phyloP scores from a whole-genome alignment of 2,113 vertebrate species.

The Tragelaphus imberbis region DNA sequence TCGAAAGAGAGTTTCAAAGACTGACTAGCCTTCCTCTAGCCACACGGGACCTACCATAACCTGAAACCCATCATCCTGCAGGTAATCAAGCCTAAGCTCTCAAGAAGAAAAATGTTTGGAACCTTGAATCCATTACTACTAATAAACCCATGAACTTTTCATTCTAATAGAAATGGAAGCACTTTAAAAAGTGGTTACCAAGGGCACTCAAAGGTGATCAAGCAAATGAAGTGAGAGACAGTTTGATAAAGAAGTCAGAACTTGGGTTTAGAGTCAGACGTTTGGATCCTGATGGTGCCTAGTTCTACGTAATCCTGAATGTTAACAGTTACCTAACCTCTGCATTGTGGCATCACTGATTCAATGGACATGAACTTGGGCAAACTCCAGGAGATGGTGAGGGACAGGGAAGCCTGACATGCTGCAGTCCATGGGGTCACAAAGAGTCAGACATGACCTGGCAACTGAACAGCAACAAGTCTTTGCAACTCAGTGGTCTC shows the following conservation, averaged over 20 bases:
- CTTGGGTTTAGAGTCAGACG: not conserved
- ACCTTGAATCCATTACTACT: not conserved
- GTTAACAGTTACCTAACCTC: not conserved
- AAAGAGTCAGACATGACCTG: accelerated
- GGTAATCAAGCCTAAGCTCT: not conserved
- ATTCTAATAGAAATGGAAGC: not conserved
- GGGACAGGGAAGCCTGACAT: not conserved
- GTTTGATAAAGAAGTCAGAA: not conserved
- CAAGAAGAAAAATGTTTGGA: not conserved
- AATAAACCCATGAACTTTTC: not conserved
- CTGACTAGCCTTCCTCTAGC: not conserved
- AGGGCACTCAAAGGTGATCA: not conserved
- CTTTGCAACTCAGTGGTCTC: not conserved
- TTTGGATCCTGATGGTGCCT: not conserved
- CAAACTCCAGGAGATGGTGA: not conserved
- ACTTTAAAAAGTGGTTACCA: not conserved
- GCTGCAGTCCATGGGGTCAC: not conserved
- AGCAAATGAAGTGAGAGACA: not conserved
- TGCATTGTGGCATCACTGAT: not conserved
- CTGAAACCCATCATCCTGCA: not conserved
- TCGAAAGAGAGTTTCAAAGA: not conserved
- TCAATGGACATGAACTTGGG: not conserved
- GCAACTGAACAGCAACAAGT: not conserved
- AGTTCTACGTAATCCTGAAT: not conserved
- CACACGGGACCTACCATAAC: not conserved